Evolutionary conservation across 2,113 vertebrate genomes (phyloP), one percentile per base, ranked within the genome.

Genomic region (Atractosteus spatula): DNA sequence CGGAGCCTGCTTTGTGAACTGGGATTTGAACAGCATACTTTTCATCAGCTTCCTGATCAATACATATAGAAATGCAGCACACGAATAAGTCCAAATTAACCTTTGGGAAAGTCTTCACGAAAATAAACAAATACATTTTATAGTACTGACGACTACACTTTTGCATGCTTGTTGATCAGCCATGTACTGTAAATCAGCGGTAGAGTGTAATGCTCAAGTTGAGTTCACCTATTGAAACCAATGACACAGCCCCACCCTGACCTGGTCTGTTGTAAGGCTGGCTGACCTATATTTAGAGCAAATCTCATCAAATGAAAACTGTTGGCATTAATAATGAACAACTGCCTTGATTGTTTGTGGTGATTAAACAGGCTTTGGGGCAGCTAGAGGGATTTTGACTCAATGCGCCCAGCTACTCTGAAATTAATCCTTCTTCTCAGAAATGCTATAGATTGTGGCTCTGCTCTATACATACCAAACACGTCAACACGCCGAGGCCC

Each of bases 271-370:
- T 7, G 55, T 61, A 56, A 61, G 16, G 57, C 71, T 71, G 41
- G 67, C 69, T 80, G 69, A 69, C 76, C 72, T 78, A 78, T 76
- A 78, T 74, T 70, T 70, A 68, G 56, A 72, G 72, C 66, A 75
- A 77, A 74, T 76, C 70, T 75, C 64, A 59, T 55, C 70, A 73
- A 75, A 75, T 77, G 12, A 80, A 77, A 76, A 73, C 73, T 72
- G 68, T 73, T 73, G 75, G 80, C 76, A 73, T 77, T 76, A 63
- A 74, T 76, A 61, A 69, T 41, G 68, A 78, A 78, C 74, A 78
- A 77, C 74, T 72, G 66, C 71, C 67, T 72, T 77, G 72, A 74
- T 74, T 78, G 72, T 81, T 76, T 72, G 66, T 66, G 66, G 70
- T 71, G 71, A 76, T 76, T 78, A 78, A 74, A 70, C 68, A 78